These are phyloP conservation scores for Calcarius lapponicus DNA, from an alignment of 2,797 vertebrate species.

Conservation along the genomic window DNA sequence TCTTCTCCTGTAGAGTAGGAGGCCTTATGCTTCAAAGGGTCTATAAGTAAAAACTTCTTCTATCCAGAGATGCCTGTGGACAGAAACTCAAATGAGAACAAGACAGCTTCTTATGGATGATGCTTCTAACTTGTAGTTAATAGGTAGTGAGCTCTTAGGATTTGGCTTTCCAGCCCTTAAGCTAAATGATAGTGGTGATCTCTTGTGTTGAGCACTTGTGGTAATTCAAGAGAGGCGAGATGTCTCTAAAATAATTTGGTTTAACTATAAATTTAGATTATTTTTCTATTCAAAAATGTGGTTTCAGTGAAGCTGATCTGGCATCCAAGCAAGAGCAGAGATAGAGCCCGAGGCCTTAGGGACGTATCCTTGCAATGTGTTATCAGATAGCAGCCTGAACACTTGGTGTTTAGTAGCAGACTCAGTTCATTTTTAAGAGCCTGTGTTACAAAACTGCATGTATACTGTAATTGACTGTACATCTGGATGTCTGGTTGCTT, in stretches of 20 bases:
- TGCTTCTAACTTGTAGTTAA: not conserved
- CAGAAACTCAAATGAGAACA: not conserved
- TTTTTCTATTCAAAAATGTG: not conserved
- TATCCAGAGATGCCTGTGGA: not conserved
- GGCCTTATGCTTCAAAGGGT: not conserved
- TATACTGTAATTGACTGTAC: not conserved
- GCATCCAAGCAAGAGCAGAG: not conserved
- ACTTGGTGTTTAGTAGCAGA: not conserved
- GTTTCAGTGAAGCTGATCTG: not conserved
- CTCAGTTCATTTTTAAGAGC: not conserved
- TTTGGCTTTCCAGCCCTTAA: not conserved
- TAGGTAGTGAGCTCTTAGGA: not conserved
- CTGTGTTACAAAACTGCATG: rapidly evolving
- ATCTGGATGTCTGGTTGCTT: not conserved
- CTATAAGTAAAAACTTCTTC: not conserved
- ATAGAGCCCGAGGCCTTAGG: not conserved
- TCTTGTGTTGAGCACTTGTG: not conserved
- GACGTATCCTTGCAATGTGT: not conserved
- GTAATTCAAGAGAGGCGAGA: not conserved
- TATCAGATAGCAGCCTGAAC: not conserved
- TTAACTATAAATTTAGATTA: not conserved
- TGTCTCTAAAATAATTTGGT: not conserved
- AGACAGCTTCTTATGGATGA: not conserved
- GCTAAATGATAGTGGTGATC: not conserved
- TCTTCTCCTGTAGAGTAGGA: not conserved